Evolutionary conservation across 2,797 vertebrate genomes (phyloP).

Genomic region (Corythornis leucogaster): DNA sequence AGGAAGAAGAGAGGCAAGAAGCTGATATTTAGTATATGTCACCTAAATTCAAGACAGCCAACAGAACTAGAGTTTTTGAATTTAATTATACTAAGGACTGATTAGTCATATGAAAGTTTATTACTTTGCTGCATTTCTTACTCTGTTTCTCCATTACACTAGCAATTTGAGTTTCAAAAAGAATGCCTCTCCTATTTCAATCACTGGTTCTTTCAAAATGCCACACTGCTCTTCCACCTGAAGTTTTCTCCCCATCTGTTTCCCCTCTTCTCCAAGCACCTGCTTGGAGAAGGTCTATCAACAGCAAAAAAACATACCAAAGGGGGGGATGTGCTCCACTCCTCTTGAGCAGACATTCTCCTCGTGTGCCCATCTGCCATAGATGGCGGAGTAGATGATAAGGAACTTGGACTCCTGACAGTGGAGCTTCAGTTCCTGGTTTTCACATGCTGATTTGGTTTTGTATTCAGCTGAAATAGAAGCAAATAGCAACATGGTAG

Average conservation of each 20-base stretch:
- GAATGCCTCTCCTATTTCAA: not conserved
- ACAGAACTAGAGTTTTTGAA: not conserved
- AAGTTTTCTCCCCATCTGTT: not conserved
- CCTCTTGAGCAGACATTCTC: constrained; percentile 80
- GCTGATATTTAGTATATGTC: not conserved
- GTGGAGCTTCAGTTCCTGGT: constrained; percentile 87
- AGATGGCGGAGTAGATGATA: constrained; percentile 93
- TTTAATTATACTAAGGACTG: not conserved
- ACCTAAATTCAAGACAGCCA: not conserved
- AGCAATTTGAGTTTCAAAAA: not conserved
- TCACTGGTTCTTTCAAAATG: not conserved
- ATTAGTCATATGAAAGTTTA: not conserved
- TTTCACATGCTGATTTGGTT: constrained; percentile 89
- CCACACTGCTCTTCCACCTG: not conserved
- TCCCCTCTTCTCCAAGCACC: not conserved
- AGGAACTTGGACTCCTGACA: constrained; percentile 91
- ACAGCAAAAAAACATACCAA: constrained; percentile 80
- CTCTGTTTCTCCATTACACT: not conserved
- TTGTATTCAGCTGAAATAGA: constrained; percentile 90
- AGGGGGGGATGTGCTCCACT: constrained; percentile 76
- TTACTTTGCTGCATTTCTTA: not conserved
- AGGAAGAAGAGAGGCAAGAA: not conserved
- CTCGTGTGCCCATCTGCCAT: constrained; percentile 83
- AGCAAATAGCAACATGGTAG: constrained; percentile 53
- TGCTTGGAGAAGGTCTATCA: not conserved